Conservation (phyloP, 2,888 invertebrate genomes). For the Ernsta delagoae region DNA sequence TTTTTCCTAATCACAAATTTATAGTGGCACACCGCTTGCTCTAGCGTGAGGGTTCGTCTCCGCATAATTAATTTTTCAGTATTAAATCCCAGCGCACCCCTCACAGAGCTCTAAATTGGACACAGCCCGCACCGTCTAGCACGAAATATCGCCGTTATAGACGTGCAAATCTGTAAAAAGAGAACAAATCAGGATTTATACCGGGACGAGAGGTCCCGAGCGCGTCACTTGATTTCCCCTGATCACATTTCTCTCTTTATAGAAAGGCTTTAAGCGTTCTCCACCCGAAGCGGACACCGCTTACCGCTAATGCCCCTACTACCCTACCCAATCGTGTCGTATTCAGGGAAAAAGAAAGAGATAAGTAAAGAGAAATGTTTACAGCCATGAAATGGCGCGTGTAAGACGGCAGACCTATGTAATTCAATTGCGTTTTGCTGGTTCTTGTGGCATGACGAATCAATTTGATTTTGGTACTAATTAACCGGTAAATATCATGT, state of each 20-base stretch:
- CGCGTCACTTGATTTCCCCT: slow-evolving; percentile 20
- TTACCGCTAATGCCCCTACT: slow-evolving; percentile 8
- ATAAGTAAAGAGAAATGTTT: too few species aligned
- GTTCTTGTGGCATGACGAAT: too few species aligned
- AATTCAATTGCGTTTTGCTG: too few species aligned
- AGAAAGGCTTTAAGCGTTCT: not conserved
- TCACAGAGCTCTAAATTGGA: slow-evolving; percentile 45
- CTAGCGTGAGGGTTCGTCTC: slow-evolving; percentile 36
- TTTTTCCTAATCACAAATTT: slow-evolving; percentile 25
- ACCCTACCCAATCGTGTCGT: too few species aligned
- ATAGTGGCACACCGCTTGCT: not conserved
- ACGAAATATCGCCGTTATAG: slow-evolving; percentile 52
- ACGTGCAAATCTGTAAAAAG: slow-evolving; percentile 60
- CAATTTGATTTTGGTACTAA: too few species aligned
- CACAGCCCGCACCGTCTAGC: slow-evolving; percentile 44
- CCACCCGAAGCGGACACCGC: slow-evolving; percentile 5
- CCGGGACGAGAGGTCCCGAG: slow-evolving; percentile 1
- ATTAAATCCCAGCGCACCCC: slow-evolving; percentile 40
- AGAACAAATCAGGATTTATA: slow-evolving; percentile 36
- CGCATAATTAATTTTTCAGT: slow-evolving; percentile 62
- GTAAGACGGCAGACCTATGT: too few species aligned
- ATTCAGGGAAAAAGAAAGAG: too few species aligned
- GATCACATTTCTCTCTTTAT: slow-evolving; percentile 28
- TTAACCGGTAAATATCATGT: too few species aligned
- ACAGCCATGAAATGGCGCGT: not conserved